Evolutionary conservation across 64 coral and sea anemone species (phyloP), one percentile per base, ranked within the genome.

Genomic region (Hydrozoanthus tunicans): DNA sequence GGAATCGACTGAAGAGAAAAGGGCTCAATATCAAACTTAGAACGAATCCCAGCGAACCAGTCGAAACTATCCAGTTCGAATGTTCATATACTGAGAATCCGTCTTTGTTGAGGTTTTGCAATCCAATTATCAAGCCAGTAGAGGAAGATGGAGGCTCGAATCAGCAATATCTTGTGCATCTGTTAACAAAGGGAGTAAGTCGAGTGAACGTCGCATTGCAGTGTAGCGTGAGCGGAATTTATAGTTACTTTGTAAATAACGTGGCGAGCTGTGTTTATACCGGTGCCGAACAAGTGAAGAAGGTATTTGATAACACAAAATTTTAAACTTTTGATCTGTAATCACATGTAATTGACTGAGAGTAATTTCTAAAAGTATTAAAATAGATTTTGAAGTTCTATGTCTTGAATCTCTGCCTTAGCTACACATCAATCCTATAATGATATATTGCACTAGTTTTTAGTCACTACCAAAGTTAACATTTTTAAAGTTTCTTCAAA

Each of bases 201-300:
- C 24, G 56, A 74, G 25, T 88, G n/a, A 88, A 74, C 9, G 56
- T 59, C 5, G 84, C 23, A 9, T 56, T 88, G 6, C 84, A 88
- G 23, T 88, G 55, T 9, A 56, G 84, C 24, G 55, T 88, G 54
- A 61, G 74, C 74, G 84, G 55, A 60, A 62, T 88, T 3, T 53
- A 20, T 25, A 58, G 56, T 13, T 43, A 43, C 32, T 88, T 88
- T 13, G 57, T 88, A 56, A 75, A 56, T 12, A 75, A 70, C 25
- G 24, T 88, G 70, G 84, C 70, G 14, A 60, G 6, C 25, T 88
- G 69, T 88, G 84, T 70, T 51, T 75, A 58, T 23, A 88, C n/a
- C 55, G 84, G 84, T 1, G 84, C 84, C 25, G 56, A 59, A 27
- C 84, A 88, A 12, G 70, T 88, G 23, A 72, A 88, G 68, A 75